Evolutionary conservation across 2,888 invertebrate species (phyloP), one percentile per base, ranked within the genome.

Genomic region (Acrobeloides nanus): DNA sequence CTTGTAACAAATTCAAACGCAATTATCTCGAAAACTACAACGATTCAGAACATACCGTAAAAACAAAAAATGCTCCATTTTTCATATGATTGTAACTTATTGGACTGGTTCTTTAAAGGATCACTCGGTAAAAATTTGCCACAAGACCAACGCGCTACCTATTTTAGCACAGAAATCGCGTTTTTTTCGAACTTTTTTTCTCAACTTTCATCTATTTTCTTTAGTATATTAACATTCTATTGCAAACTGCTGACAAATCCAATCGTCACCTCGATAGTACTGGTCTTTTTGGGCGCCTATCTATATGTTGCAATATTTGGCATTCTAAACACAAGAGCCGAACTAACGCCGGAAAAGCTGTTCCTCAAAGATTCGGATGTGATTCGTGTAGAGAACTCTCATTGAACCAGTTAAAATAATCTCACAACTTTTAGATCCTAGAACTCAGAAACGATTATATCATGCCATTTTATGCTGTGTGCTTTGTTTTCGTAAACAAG

Each of bases 391-490:
- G 20, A 42, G 5, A 33, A 31, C 4, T 34, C 17, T 10, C 12
- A 21, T n/a, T 5, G 38, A 6, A 45, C 10, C 42, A 40, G 34
- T 33, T 6, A 39, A 7, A 42, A 15, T 12, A 20, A 38, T 38
- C n/a, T 44, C 24, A 7, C 39, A 5, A 1, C 20, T 38, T 55
- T 18, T 37, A 68, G 64, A 56, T 71, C 12, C 55, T 69, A 50
- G 57, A 59, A 6, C 56, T 63, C 26, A 59, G 71, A 3, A 60
- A 61, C 32, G 53, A 60, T n/a, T 64, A 61, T 46, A 62, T 71
- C 26, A 62, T 63, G 38, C 71, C 71, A 0, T 61, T 62, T 49
- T 71, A 71, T 40, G 59, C 62, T 3, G 59, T 66, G 1, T 61
- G 60, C 31, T 62, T 67, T 57, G 61, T 71, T 4, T 57, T 68